These are phyloP conservation scores for Chiroxiphia lanceolata DNA, from an alignment of 2,797 vertebrate genomes.

Conservation along the genomic window DNA sequence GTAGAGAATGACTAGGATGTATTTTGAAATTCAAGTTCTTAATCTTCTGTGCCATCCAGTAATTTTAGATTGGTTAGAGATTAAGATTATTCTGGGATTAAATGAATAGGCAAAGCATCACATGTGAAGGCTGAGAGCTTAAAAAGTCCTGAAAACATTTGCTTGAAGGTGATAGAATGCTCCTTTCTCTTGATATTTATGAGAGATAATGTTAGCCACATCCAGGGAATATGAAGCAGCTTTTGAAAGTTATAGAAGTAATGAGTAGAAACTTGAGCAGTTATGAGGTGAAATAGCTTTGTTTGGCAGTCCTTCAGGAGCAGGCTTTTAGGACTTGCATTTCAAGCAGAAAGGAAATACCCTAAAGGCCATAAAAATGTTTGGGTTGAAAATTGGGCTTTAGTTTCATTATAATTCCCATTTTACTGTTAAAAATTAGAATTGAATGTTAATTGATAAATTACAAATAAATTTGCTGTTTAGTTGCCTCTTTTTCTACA, in stretches of 20 bases:
- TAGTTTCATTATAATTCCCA: neutral
- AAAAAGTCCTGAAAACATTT: neutral
- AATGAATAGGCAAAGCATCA: neutral
- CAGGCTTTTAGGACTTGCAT: slow-evolving; percentile 1
- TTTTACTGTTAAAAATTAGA: neutral
- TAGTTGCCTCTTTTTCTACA: neutral
- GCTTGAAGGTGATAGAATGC: neutral
- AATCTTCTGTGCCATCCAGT: neutral
- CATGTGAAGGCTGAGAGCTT: neutral
- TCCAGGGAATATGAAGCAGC: neutral
- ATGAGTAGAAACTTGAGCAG: neutral
- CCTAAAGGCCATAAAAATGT: neutral
- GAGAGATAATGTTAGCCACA: neutral
- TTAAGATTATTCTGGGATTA: neutral
- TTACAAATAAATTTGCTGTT: neutral
- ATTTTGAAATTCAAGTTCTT: neutral
- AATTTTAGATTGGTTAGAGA: neutral
- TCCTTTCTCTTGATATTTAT: slow-evolving; percentile 7
- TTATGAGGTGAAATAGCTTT: slow-evolving; percentile 16
- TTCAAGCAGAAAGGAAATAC: neutral
- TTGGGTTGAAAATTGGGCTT: neutral
- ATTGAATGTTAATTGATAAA: neutral
- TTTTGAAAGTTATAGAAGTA: slow-evolving; percentile 4
- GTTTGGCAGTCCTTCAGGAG: slow-evolving; percentile 36
- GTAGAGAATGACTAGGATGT: neutral